Percentiles rank a stretch among this genome's conserved stretches.
Evolutionary conservation across 2,888 invertebrate genomes (phyloP).

Genomic region (Zootermopsis nevadensis): DNA sequence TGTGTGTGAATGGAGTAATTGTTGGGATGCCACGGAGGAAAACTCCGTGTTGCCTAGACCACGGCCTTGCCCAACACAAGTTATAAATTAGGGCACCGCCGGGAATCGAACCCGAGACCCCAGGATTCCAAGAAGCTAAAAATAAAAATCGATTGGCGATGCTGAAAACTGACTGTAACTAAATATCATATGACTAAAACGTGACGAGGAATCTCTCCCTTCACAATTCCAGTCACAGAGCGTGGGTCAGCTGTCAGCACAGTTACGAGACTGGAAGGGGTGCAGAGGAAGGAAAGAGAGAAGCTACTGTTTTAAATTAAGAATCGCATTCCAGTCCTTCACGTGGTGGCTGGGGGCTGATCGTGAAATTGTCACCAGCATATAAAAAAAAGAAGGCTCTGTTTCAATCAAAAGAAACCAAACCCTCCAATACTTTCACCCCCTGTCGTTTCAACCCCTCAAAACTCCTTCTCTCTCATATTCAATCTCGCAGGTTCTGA

Average conservation of each 20-base stretch:
- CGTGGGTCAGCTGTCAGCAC: constrained; percentile 37
- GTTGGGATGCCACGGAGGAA: too few species aligned
- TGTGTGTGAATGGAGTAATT: too few species aligned
- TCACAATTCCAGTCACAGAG: neutral
- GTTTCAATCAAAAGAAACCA: constrained; percentile 42
- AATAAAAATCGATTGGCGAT: neutral
- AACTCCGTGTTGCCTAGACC: too few species aligned
- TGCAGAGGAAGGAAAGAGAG: neutral
- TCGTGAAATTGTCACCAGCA: constrained; percentile 28
- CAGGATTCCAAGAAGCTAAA: too few species aligned
- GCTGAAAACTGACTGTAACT: neutral
- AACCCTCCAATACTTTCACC: constrained; percentile 23
- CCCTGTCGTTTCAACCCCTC: constrained; percentile 29
- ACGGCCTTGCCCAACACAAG: too few species aligned
- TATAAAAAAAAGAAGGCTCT: constrained; percentile 32
- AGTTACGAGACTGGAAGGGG: neutral
- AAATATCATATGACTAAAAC: neutral
- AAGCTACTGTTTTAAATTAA: constrained; percentile 40
- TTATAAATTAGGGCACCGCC: too few species aligned
- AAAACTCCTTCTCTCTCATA: constrained; percentile 24
- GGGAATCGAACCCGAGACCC: too few species aligned
- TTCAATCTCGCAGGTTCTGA: constrained; percentile 39
- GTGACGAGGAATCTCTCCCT: neutral
- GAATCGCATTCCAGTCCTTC: constrained; percentile 31
- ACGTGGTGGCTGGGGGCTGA: constrained; percentile 6